Base-by-base conservation (phyloP, 2,888 invertebrate genomes). In the Mylabris sibirica region DNA sequence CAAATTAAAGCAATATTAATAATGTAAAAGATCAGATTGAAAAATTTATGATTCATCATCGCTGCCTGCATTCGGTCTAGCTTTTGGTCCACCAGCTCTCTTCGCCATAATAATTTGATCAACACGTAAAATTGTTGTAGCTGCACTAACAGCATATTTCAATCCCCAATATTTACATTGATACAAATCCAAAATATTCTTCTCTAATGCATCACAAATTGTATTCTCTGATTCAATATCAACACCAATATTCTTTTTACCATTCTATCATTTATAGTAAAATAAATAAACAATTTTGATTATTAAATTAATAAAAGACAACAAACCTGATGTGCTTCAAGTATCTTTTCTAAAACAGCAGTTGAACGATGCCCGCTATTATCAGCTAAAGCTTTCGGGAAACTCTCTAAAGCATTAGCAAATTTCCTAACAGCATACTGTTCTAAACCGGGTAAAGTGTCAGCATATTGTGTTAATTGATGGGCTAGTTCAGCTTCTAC, bases 61-160 rank as follows among this genome's bases (percentile, higher is more conserved):
- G 79, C 92, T 87, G 9, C 88, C 89, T 70, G 89, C 90, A 65
- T 85, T 83, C 61, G 80, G 81, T 78, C 90, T 89, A 1, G 94
- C 90, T 84, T 97, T 98, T 0, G 98, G 98, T 59, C 98, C 98
- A 60, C 98, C 98, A 17, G 98, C 97, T 78, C 94, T 90, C 87
- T 98, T 98, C 0, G 98, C 97, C 98, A 98, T 98, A 75, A 99
- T 98, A 76, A 99, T 98, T 87, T 98, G 97, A 86, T 98, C 97
- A 30, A 99, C 96, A 84, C 94, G 92, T 34, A 99, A 88, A 75
- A 98, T 93, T 0, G 98, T 98, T 71, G 93, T 91, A 0, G 98
- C 97, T 1, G 97, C 97, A 71, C 93, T 91, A 0, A 96, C 94
- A 0, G 99, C 98, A 86, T 99, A 97, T 84, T 98, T 97, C 65